Base-by-base conservation (phyloP, 2,888 invertebrate genomes). In the Alcis repandata region DNA sequence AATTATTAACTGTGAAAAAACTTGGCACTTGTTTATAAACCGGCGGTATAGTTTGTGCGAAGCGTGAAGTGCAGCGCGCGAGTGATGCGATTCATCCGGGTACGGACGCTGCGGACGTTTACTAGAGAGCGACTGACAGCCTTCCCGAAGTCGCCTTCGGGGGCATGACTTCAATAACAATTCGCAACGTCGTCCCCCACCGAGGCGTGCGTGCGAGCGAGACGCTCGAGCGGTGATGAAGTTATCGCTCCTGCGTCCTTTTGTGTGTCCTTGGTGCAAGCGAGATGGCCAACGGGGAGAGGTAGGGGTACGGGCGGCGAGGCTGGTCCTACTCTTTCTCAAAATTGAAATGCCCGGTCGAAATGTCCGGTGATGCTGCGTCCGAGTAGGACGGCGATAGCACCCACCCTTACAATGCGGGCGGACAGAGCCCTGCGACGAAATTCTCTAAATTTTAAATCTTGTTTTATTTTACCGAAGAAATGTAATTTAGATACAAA, bases 331-430 rank as follows among this genome's bases (percentile, higher is more conserved):
- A 91, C 93, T 92, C 92, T 94, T 93, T 93, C 93, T 94, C 93
- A 92, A 93, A 94, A 94, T 94, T 94, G 93, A 93, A 94, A 93
- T 93, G 93, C 93, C 93, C 93, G 93, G 93, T 92, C 93, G 93
- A 93, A 93, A 92, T 94, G 93, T 93, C 93, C 93, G 91, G 93
- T 90, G 92, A 92, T 90, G 93, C 92, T 92, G 92, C 90, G 93
- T 92, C 92, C 92, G 92, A 93, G 92, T 89, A 80, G 92, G 92
- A 93, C 75, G 84, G 92, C 92, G 88, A 91, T 92, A 92, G 86
- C 91, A 89, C 89, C 92, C 91, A 92, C 92, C 92, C 92, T 91
- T 90, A 90, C 90, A 87, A 89, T 91, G 91, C 93, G 92, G 92
- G 91, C 89, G 88, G 89, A 86, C 87, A 82, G 84, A 88, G 86